Evolutionary conservation across 2,888 invertebrate genomes (phyloP), one percentile per base, ranked within the genome.

Genomic region (Gymnocheta viridis): DNA sequence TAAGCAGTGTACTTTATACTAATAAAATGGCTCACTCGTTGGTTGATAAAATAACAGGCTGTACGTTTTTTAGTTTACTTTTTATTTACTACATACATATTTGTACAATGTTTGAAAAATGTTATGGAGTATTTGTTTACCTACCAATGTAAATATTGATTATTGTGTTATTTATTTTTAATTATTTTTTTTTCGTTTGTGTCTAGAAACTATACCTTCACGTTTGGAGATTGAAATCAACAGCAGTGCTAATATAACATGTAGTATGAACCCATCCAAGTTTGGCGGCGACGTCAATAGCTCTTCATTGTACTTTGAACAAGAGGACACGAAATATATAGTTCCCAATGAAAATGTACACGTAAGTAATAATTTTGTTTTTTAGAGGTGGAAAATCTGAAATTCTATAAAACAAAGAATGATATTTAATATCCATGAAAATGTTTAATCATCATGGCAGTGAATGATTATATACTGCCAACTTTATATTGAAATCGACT

Each of bases 181-280:
- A 24, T 32, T 44, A 51, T 10, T 44, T 56, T 54, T 4, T 38
- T 74, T 32, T 17, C 2, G 41, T 62, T 62, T 73, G 5, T 62
- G 4, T 22, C 7, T 56, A 86, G 86, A 85, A 85, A 82, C 74
- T 32, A 56, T 51, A 49, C 86, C 86, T 27, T 17, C 22, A 17
- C 58, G 69, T 47, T 83, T 88, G 38, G 88, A 90, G 54, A 82
- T 89, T 44, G 77, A 85, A 60, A 87, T 90, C 56, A 90, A 91
- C 56, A 87, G 88, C 17, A 88, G 87, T 83, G 88, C 88, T 0
- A 90, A 89, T 49, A 89, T 91, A 58, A 90, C 87, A 78, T 91
- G 91, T 85, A 88, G 87, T 47, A 89, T 91, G 83, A 90, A 91
- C 64, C 86, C 86, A 62, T 85, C 85, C 51, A 86, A 70, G 60